Evolutionary conservation across 2,113 vertebrate species (phyloP).

Genomic region (Tricholaema leucomelas): DNA sequence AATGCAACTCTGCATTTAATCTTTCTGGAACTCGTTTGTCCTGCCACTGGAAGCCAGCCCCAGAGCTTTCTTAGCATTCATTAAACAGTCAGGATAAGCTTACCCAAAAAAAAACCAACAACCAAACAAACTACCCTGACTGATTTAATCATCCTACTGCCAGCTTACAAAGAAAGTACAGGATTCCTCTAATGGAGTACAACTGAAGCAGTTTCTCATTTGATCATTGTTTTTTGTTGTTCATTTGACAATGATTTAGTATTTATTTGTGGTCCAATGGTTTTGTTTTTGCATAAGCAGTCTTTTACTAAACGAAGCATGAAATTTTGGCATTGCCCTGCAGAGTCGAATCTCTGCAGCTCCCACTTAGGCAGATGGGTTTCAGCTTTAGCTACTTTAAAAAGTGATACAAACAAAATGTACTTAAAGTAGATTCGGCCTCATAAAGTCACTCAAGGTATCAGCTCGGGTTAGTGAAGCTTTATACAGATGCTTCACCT

Average conservation of each 20-base stretch:
- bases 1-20: not conserved
- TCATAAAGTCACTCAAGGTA: not conserved
- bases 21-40: not conserved
- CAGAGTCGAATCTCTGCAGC: not conserved
- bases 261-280: not conserved
- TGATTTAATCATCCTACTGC: not conserved
- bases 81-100: not conserved
- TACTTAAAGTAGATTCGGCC: not conserved
- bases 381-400: not conserved
- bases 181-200: not conserved
- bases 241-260: not conserved
- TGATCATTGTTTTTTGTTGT: not conserved
- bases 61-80: not conserved
- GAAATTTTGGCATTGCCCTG: not conserved
- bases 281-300: not conserved
- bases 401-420: not conserved
- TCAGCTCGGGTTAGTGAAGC: not conserved
- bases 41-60: not conserved
- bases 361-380: not conserved
- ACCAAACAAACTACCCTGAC: no score
- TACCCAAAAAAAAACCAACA: not conserved
- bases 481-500: accelerated
- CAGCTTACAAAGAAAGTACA: not conserved
- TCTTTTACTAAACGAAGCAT: not conserved
- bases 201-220: not conserved